Conservation (phyloP, 2,888 invertebrate genomes). For the Leptopilina myrica region DNA sequence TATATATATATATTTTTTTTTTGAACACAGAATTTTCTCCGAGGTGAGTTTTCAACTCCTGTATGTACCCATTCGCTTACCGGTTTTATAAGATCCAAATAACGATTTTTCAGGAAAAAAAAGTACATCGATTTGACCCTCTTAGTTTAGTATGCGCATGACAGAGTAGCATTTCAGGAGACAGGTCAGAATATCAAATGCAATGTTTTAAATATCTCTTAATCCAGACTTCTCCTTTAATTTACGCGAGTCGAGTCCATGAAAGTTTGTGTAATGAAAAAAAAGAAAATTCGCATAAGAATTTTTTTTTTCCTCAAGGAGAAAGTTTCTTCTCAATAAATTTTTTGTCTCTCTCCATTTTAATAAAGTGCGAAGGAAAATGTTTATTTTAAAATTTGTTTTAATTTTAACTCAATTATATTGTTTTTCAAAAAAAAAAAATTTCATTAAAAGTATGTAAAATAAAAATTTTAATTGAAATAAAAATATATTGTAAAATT, state of each 20-base stretch:
- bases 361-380: not conserved
- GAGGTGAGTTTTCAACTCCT: conserved; percentile 21
- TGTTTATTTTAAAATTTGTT: too few relatives aligned
- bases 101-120: conserved; percentile 34
- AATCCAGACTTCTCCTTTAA: conserved; percentile 4
- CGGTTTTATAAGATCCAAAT: conserved; percentile 21
- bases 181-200: conserved; percentile 25
- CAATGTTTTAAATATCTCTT: conserved; percentile 27
- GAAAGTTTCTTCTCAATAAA: too few relatives aligned
- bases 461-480: too few relatives aligned
- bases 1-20: not conserved
- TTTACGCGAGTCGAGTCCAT: conserved; percentile 11
- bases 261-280: not conserved
- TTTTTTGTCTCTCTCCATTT: not conserved
- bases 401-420: too few relatives aligned
- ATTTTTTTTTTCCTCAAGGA: too few relatives aligned
- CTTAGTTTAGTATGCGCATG: conserved; percentile 30
- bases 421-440: too few relatives aligned
- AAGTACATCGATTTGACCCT: conserved; percentile 35
- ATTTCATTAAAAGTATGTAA: too few relatives aligned
- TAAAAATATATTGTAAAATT: too few relatives aligned
- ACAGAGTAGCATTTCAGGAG: conserved; percentile 30
- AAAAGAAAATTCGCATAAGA: not conserved
- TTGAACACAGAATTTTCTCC: conserved; percentile 36
- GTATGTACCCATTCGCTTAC: conserved; percentile 27